Base-by-base conservation (phyloP, 2,888 invertebrate species). In the Pteria penguin region DNA sequence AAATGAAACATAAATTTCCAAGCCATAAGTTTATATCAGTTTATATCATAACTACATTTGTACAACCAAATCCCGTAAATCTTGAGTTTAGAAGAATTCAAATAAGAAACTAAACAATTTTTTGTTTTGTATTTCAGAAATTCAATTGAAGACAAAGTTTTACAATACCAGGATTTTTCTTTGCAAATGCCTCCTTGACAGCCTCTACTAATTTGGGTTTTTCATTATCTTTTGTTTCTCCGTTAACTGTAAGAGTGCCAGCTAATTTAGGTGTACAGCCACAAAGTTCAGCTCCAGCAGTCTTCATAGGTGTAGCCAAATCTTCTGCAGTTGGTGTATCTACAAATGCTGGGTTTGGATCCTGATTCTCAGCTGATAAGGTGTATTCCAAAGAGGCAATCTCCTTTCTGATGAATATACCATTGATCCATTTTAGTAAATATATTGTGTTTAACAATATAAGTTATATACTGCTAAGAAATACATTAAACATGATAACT, bases 301-400 rank as follows among this genome's bases (percentile, higher is more conserved):
- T 27, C 36, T 29, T 58, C 14, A 85, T 76, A 26, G 75, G 81
- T n/a, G 58, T 11, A 27, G 79, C 72, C 14, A 85, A 18, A 1
- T 69, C 72, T 8, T 75, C 36, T 3, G 71, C 72, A 32, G 70
- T 58, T 26, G 85, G 85, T 2, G 72, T 65, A n/a, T 79, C 69
- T 2, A 81, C 71, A 52, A 84, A 69, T 3, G 77, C 69, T 58
- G 79, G 63, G 45, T 82, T 82, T 8, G 85, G 85, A 58, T 85
- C 83, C 52, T 77, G 75, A 36, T 81, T 78, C 55, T 79, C 79
- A 1, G 81, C 62, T 24, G 81, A 70, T 4, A 84, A 79, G 31
- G 83, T 81, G 58, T 80, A 84, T 52, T 82, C 71, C n/a, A 84
- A 62, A 26, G 83, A 82, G 32, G 81, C 71, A 8, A 85, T 72